A percentile compares a stretch with the other conserved stretches of the same genome.
phyloP scores from a whole-genome alignment of 2,888 invertebrate species.

The Trilocha varians region DNA sequence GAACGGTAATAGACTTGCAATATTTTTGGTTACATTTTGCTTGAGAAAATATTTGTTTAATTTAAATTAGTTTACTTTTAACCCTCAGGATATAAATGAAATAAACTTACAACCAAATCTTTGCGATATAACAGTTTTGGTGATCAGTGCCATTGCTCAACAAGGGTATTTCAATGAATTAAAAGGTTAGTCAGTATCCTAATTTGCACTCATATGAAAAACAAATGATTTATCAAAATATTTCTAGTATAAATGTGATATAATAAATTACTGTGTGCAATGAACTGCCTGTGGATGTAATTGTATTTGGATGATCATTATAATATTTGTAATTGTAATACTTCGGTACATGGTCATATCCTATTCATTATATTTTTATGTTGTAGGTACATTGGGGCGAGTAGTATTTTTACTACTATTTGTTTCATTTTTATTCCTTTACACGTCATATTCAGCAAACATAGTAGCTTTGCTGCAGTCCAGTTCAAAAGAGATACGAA shows the following conservation, averaged over 20 bases:
- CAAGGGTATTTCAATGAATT: conserved; percentile 64
- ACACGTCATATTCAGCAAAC: conserved; percentile 81
- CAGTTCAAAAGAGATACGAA: conserved; percentile 77
- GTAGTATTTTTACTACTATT: conserved; percentile 75
- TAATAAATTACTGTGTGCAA: too few species aligned
- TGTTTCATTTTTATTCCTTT: conserved; percentile 76
- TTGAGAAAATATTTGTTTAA: too few species aligned
- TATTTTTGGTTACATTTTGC: too few species aligned
- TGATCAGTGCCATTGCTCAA: conserved; percentile 73
- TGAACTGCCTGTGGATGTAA: too few species aligned
- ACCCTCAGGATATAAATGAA: conserved; percentile 22
- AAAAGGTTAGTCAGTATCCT: conserved; percentile 24
- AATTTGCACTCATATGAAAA: background rate
- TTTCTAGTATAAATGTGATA: background rate
- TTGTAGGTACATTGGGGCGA: conserved; percentile 62
- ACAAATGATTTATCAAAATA: too few species aligned
- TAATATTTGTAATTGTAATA: too few species aligned
- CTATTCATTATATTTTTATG: background rate
- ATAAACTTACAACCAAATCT: conserved; percentile 34
- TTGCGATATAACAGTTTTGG: conserved; percentile 66
- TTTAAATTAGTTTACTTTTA: conserved; percentile 1
- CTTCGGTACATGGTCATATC: too few species aligned
- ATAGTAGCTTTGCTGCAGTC: conserved; percentile 82
- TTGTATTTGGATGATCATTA: too few species aligned
- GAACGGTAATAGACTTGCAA: conserved; percentile 16